Percentiles rank a stretch among this genome's conserved stretches.
Conservation (phyloP, 2,797 vertebrate species). For the Hippocampus kuda region DNA sequence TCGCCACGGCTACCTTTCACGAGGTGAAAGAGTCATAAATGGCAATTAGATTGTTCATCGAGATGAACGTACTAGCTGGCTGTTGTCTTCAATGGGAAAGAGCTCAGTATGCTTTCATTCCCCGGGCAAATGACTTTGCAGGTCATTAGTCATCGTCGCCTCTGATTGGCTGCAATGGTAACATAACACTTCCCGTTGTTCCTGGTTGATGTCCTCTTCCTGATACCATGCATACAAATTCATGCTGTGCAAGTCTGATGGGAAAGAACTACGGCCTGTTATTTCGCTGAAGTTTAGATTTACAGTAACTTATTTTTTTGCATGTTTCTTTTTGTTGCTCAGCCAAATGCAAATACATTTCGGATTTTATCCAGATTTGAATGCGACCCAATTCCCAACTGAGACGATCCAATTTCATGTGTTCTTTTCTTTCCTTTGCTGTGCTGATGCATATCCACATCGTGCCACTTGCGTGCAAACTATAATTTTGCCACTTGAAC, state of each 20-base stretch:
- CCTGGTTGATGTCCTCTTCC: neutral
- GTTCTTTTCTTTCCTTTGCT: neutral
- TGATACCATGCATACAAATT: neutral
- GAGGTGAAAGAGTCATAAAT: constrained; percentile 22
- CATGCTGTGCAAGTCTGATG: neutral
- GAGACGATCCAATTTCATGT: neutral
- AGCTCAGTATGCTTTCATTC: neutral
- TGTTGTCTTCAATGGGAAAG: neutral
- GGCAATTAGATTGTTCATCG: constrained; percentile 1
- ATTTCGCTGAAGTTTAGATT: no score
- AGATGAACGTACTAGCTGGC: neutral
- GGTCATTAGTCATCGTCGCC: neutral
- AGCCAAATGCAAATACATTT: no score
- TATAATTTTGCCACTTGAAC: no score
- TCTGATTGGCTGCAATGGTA: neutral
- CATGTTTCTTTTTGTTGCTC: no score
- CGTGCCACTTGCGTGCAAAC: no score
- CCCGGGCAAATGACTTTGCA: neutral
- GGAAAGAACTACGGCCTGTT: neutral
- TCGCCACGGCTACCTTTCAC: constrained; percentile 23
- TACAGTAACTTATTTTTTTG: no score
- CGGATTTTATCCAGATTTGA: neutral
- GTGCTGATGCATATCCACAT: neutral
- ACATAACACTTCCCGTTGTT: neutral
- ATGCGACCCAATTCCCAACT: neutral